Evolutionary conservation across 92 coral and sea anemone genomes (phyloP), one percentile per base, ranked within the genome.

Genomic region (Phenganax marumi): DNA sequence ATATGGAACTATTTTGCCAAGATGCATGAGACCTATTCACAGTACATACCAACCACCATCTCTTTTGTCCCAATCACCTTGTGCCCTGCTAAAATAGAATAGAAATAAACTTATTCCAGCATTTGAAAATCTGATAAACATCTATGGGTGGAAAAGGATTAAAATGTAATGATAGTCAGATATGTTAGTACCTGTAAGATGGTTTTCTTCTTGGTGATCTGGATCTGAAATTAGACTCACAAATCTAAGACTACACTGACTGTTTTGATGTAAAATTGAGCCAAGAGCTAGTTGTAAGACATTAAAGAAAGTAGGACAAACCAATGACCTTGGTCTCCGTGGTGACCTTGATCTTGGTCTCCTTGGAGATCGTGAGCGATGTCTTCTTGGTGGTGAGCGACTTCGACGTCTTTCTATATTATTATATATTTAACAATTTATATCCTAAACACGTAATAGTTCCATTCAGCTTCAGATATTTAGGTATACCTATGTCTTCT

Each of bases 351-450:
- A 68, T n/a, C 85, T 81, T 23, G 49, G 52, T 52, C 85, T 52
- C 21, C 69, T 81, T 50, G 85, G 85, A 7, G 85, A 81, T 69
- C 85, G 50, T 68, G 85, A 81, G 12, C 85, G 77, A 81, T 69
- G 85, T 69, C 85, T 68, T 81, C 81, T 76, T 54, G 51, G 76
- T 78, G 83, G 83, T 12, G 83, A 78, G 50, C 83, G 83, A 78
- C 83, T 78, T 43, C 83, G 65, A 1, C 60, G 71, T 23, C 83
- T 71, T 78, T 78, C 83, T 78, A 24, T 13, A 66, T 25, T n/a
- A 66, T 25, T 66, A 17, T 25, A 3, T 10, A 23, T 19, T n/a
- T 62, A 62, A 62, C 68, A 62, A 62, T n/a, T 62, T 66, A 71
- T 8, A 52, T 71, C 24, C 39, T 54, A 9, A 21, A 21, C 16